These are phyloP conservation scores for Sebastes fasciatus DNA, from an alignment of 2,113 vertebrate genomes.

Conservation along the genomic window DNA sequence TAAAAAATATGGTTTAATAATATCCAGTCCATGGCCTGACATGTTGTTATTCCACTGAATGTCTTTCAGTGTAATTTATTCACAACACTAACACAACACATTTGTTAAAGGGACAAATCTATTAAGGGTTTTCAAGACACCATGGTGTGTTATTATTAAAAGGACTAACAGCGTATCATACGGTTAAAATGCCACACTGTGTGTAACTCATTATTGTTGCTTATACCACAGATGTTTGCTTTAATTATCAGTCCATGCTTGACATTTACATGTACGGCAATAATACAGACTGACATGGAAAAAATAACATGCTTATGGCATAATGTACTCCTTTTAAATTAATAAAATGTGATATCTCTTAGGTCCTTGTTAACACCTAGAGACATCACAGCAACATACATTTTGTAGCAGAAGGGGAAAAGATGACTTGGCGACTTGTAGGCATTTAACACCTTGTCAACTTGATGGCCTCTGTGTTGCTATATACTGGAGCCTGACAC, in stretches of 20 bases:
- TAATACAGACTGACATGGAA: not conserved
- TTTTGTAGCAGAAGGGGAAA: not conserved
- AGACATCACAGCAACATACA: slow-evolving; percentile 1
- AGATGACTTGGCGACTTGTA: not conserved
- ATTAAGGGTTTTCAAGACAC: not conserved
- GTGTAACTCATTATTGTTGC: not conserved
- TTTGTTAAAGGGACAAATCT: not conserved
- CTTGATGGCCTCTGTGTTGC: slow-evolving; percentile 14
- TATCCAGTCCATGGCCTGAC: not conserved
- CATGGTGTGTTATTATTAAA: not conserved
- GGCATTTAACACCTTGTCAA: slow-evolving; percentile 20
- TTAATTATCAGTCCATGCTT: not conserved
- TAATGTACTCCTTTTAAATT: not conserved
- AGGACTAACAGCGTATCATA: not conserved
- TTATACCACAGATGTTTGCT: not conserved
- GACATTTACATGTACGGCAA: not conserved
- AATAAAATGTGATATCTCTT: not conserved
- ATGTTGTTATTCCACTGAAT: slow-evolving; percentile 6
- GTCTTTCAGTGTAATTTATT: slow-evolving; percentile 4
- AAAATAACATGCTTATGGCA: not conserved
- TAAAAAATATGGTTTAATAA: slow-evolving; percentile 26
- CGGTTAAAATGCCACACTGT: not conserved
- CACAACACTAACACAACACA: not conserved
- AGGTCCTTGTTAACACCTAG: not conserved
- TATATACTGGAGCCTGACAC: not conserved